Evolutionary conservation across 2,888 invertebrate genomes (phyloP), one percentile per base, ranked within the genome.

Genomic region (Laspeyria flexula): DNA sequence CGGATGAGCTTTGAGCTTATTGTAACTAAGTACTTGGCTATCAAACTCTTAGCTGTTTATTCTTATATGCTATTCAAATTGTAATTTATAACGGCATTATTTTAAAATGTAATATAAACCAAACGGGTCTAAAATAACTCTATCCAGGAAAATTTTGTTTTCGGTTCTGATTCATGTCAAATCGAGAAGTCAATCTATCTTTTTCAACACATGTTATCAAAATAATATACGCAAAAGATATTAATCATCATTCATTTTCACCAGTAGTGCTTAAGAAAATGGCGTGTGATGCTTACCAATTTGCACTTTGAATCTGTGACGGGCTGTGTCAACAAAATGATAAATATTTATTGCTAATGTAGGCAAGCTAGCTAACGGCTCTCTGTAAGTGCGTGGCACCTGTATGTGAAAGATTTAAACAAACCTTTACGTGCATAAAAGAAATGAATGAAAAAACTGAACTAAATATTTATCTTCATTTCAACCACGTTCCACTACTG

Each of bases 51-150:
- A 5, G 7, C 38, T 43, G 38, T 42, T 38, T 49, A 43, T 43
- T 15, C 31, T 15, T 33, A 49, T 48, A 37, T 43, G 31, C 43
- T 43, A 33, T 43, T 38, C 25, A 42, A 38, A 43, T 38, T 29
- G 31, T 39, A 43, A 49, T 49, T 49, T 49, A 49, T 49, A 33
- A 25, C 23, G 25, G 11, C 42, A 43, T 39, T 38, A 40, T 45
- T 46, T 44, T 48, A 21, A 21, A 43, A 38, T 38, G 12, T 37
- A 9, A 43, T 31, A 29, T 11, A 34, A 42, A 41, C 42, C 29
- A 30, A 37, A 18, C n/a, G n/a, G n/a, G 5, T 7, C 9, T n/a
- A 40, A 33, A 25, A 25, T 27, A 23, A 33, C n/a, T 30, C 18
- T 9, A 42, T 39, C 27, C 23, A 27, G 18, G 35, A 13, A 18